A percentile compares a stretch with the other conserved stretches of the same genome.
Conservation (phyloP, 1,140 invertebrate genomes). For the Choristoneura fumiferana region DNA sequence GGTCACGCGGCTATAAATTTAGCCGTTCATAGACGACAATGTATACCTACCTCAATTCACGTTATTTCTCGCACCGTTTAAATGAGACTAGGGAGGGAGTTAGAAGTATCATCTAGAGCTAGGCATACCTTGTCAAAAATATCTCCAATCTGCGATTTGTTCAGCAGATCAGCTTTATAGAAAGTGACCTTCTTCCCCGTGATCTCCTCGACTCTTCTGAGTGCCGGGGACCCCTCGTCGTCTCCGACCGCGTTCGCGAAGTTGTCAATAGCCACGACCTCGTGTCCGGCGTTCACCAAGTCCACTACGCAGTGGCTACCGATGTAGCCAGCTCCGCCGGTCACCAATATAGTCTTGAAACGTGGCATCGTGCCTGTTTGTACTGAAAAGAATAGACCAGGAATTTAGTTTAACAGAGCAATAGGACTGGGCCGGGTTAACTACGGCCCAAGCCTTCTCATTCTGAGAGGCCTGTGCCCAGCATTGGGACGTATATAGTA, state of each 20-base stretch:
- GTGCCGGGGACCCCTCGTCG: conserved; percentile 81
- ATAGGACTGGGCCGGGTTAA: too few species aligned
- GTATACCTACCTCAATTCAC: too few species aligned
- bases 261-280: conserved; percentile 91
- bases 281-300: conserved; percentile 88
- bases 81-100: too few species aligned
- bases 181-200: conserved; percentile 88
- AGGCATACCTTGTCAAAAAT: conserved; percentile 86
- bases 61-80: too few species aligned
- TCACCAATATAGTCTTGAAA: conserved; percentile 87
- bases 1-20: too few species aligned
- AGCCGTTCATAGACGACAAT: too few species aligned
- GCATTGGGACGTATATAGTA: too few species aligned
- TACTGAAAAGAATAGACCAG: neutral
- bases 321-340: conserved; percentile 96
- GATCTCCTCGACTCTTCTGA: conserved; percentile 88
- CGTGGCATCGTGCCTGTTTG: conserved; percentile 47
- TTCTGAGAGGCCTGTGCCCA: too few species aligned
- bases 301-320: conserved; percentile 95
- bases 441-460: too few species aligned
- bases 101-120: neutral
- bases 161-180: conserved; percentile 88
- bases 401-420: too few species aligned
- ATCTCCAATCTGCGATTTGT: conserved; percentile 82
- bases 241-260: conserved; percentile 85